Conservation (phyloP, 2,113 vertebrate species). For the Lagenorhynchus albirostris region DNA sequence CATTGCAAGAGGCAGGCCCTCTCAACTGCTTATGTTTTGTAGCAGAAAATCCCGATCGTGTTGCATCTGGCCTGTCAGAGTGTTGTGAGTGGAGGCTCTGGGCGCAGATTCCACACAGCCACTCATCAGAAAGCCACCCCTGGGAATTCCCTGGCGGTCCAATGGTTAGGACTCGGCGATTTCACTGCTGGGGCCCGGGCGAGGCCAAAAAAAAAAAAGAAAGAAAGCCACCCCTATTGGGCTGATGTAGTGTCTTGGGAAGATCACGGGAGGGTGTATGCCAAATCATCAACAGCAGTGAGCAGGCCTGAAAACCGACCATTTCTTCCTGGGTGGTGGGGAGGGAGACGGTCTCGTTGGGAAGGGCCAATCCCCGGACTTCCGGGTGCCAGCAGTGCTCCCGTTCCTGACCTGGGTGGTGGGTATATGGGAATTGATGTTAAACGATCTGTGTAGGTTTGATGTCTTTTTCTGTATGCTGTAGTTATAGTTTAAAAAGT, state of each 20-base stretch:
- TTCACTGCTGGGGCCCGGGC: no score
- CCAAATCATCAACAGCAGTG: neutral
- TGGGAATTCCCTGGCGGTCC: no score
- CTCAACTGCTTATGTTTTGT: no score
- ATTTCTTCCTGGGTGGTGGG: neutral
- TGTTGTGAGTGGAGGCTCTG: neutral
- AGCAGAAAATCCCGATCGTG: neutral
- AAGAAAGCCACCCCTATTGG: no score
- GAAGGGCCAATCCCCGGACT: neutral
- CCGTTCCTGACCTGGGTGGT: no score
- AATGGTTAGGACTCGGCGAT: no score
- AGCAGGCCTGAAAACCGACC: neutral
- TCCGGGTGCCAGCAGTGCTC: no score
- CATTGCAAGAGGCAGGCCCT: no score
- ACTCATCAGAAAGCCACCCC: neutral
- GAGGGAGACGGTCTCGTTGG: neutral
- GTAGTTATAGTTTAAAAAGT: neutral
- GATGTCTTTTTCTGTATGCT: neutral
- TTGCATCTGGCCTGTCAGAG: neutral
- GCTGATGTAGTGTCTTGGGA: neutral
- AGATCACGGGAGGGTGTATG: neutral
- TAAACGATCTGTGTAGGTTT: neutral
- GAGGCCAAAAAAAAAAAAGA: no score
- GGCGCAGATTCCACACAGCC: neutral
- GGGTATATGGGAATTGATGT: neutral